Conservation (phyloP, 2,888 invertebrate species). For the Eilema depressum region DNA sequence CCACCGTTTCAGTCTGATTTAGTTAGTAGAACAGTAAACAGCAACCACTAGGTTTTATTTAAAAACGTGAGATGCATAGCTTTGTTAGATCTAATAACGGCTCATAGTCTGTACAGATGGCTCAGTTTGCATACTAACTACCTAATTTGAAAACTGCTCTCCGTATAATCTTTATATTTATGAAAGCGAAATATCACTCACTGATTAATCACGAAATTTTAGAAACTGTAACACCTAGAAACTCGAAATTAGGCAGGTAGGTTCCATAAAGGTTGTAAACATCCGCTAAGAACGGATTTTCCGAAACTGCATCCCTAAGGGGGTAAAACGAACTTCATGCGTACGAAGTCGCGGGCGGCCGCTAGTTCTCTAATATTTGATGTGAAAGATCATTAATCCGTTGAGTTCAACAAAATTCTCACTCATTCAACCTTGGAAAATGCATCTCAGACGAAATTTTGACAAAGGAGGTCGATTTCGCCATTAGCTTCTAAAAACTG, state of each 20-base stretch:
- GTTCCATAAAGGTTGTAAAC: too few species aligned
- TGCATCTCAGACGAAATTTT: constrained; percentile 27
- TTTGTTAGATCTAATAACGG: constrained; percentile 48
- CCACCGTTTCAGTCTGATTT: background rate
- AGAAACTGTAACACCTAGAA: too few species aligned
- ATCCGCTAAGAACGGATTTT: too few species aligned
- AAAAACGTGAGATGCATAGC: constrained; percentile 45
- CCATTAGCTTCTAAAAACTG: constrained; percentile 22
- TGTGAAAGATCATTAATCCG: background rate
- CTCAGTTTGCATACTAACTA: constrained; percentile 50
- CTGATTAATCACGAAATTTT: too few species aligned
- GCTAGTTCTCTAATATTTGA: background rate
- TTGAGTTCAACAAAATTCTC: background rate
- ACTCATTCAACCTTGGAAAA: constrained; percentile 17
- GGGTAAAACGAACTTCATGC: too few species aligned
- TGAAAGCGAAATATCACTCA: too few species aligned
- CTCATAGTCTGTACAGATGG: constrained; percentile 34
- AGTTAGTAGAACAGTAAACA: background rate
- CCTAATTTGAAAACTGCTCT: constrained; percentile 21
- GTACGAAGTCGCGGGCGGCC: too few species aligned
- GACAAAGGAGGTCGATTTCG: constrained; percentile 21
- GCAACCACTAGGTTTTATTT: constrained; percentile 26
- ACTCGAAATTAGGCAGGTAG: too few species aligned
- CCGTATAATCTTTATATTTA: too few species aligned
- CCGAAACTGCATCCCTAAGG: too few species aligned